Percentiles rank a stretch among this genome's conserved stretches.
These are phyloP conservation scores for Polyploca ridens DNA, from an alignment of 2,888 invertebrate species.

Conservation along the genomic window DNA sequence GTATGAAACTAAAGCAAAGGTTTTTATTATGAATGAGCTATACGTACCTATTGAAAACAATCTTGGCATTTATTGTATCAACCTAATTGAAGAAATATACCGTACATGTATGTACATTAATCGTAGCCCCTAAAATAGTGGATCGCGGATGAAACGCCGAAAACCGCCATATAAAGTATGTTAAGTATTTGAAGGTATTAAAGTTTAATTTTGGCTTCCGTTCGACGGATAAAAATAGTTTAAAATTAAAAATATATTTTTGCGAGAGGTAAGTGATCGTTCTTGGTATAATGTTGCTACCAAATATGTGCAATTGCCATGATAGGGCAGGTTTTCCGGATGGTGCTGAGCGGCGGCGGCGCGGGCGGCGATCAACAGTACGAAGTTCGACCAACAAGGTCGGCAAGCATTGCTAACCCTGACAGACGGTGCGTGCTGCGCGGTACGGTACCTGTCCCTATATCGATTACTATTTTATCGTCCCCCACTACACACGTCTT, in stretches of 20 bases:
- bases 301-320: slow-evolving; percentile 25
- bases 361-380: slow-evolving; percentile 21
- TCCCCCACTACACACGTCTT: background rate
- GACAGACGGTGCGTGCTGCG: slow-evolving; percentile 23
- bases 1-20: too few species aligned
- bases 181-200: background rate
- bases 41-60: too few species aligned
- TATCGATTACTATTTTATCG: background rate
- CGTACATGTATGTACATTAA: too few species aligned
- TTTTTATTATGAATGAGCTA: too few species aligned
- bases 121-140: background rate
- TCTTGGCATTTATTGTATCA: background rate
- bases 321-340: slow-evolving; percentile 32
- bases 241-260: background rate
- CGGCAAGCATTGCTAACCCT: slow-evolving; percentile 36
- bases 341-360: background rate
- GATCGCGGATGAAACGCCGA: background rate
- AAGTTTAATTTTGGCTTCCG: too few species aligned
- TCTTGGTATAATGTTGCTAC: slow-evolving; percentile 18
- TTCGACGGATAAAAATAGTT: too few species aligned
- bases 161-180: too few species aligned
- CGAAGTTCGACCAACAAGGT: slow-evolving; percentile 36
- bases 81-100: too few species aligned
- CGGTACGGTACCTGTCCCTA: background rate
- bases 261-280: background rate